Percentiles rank a stretch among this genome's conserved stretches.
Evolutionary conservation across 2,113 vertebrate species (phyloP).

Genomic region (Dermatemys mawii): DNA sequence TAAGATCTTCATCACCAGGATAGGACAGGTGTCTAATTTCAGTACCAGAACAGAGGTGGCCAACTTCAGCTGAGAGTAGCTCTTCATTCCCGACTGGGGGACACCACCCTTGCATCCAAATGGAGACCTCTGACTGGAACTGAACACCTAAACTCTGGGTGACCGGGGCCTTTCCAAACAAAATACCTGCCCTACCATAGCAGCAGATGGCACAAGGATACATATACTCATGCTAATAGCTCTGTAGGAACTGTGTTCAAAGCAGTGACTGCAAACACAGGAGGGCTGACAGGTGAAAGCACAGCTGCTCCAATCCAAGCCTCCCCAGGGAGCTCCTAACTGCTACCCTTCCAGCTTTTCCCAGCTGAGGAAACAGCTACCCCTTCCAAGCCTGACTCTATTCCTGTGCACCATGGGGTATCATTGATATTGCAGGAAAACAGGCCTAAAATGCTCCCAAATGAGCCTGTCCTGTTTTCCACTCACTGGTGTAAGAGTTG

Average conservation of each 20-base stretch:
- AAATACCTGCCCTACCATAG: not conserved
- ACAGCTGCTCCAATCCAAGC: not conserved
- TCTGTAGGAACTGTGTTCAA: not conserved
- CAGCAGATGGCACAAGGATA: not conserved
- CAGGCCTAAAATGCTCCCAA: not conserved
- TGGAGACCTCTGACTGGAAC: not conserved
- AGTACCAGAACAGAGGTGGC: not conserved
- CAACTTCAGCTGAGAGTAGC: not conserved
- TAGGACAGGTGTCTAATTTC: not conserved
- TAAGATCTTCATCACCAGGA: not conserved
- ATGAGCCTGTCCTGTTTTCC: not conserved
- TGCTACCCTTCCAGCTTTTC: not conserved
- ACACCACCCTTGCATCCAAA: not conserved
- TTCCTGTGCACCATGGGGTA: not conserved
- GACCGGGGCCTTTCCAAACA: not conserved
- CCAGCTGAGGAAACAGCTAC: not conserved
- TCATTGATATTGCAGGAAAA: not conserved
- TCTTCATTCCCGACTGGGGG: not conserved
- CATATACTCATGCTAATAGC: not conserved
- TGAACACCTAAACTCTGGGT: not conserved
- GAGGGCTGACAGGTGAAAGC: not conserved
- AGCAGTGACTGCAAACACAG: too few species aligned
- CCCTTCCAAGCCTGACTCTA: not conserved
- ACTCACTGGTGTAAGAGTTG: not conserved
- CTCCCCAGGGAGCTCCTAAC: not conserved